Evolutionary conservation across 2,113 vertebrate genomes (phyloP).

Genomic region (Copsychus sechellarum): DNA sequence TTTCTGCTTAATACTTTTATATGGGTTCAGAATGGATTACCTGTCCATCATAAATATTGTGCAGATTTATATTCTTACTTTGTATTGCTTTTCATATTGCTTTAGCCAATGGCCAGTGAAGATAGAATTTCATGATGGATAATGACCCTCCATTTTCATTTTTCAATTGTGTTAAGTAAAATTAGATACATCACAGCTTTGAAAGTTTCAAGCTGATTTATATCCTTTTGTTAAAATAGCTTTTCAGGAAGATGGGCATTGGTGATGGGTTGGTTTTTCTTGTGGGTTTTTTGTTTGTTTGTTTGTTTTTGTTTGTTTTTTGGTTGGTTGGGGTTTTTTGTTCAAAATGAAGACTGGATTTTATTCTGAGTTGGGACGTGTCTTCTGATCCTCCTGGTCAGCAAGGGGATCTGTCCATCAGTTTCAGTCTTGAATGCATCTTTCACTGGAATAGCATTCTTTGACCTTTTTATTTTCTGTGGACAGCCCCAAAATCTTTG

Average conservation of each 20-base stretch:
- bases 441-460: neutral
- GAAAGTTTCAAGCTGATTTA: neutral
- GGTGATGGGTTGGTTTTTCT: neutral
- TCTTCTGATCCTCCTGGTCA: conserved; percentile 16
- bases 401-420: neutral
- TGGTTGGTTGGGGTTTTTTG: neutral
- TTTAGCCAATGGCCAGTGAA: neutral
- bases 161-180: neutral
- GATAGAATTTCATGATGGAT: neutral
- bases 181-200: neutral
- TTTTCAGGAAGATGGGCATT: neutral
- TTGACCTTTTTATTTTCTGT: neutral
- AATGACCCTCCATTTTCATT: neutral
- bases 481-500: neutral
- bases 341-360: neutral
- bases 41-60: neutral
- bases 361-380: neutral
- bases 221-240: neutral
- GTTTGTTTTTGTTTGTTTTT: neutral
- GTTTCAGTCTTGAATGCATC: neutral
- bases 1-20: neutral
- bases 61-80: neutral
- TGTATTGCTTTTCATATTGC: neutral
- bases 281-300: neutral
- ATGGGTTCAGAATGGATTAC: neutral